These are phyloP conservation scores for Danio rerio DNA, from an alignment of 2,113 vertebrate species.

Conservation along the genomic window GRCz12tu NC_133193.1:2829001-2829500, in stretches of 20 bases:
- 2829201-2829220: not conserved
- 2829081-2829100: conserved; percentile 34
- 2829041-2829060: not conserved
- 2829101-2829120: not conserved
- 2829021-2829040: not conserved
- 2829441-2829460: not conserved
- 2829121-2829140: not conserved
- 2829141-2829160: not conserved
- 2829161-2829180: not conserved
- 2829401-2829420: not conserved
- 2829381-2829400: not conserved
- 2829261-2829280: not conserved
- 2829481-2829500: too few species aligned
- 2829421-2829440: not conserved
- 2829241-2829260: not conserved
- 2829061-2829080: not conserved
- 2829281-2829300: not conserved
- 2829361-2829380: not conserved
- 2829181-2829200: not conserved
- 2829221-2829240: not conserved
- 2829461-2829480: too few species aligned
- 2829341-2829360: not conserved
- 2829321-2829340: not conserved
- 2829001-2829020: too few species aligned
- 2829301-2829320: not conserved